phyloP scores from a whole-genome alignment of 2,888 invertebrate species.

The Eretmocerus hayati region DNA sequence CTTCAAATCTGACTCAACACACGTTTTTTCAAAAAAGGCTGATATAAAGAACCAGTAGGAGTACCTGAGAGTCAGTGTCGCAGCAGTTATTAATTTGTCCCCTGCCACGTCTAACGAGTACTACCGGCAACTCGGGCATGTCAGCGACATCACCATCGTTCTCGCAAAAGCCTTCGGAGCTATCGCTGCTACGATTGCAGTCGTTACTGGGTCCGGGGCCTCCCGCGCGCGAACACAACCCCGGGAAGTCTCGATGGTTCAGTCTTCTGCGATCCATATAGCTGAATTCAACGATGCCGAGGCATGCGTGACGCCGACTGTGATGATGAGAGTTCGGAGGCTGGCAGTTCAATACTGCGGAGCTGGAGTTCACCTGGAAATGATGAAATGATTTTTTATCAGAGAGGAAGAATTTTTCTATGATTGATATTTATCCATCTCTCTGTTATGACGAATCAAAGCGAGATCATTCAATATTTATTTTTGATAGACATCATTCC shows the following conservation, averaged over 20 bases:
- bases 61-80: constrained; percentile 44
- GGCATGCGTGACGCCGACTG: constrained; percentile 40
- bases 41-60: neutral
- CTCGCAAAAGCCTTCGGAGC: constrained; percentile 95
- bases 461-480: too few species aligned
- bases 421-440: too few species aligned
- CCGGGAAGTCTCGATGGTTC: constrained; percentile 41
- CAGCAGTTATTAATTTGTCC: constrained; percentile 45
- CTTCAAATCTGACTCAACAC: too few species aligned
- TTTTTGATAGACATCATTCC: too few species aligned
- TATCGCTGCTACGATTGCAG: constrained; percentile 86
- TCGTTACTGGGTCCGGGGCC: constrained; percentile 48
- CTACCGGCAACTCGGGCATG: constrained; percentile 44
- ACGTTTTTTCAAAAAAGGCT: too few species aligned
- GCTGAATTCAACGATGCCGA: constrained; percentile 48
- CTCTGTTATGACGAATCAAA: too few species aligned
- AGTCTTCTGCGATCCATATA: constrained; percentile 41
- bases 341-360: constrained; percentile 76
- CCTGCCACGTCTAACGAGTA: constrained; percentile 53
- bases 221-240: constrained; percentile 35
- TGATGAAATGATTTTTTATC: too few species aligned
- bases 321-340: constrained; percentile 47
- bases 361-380: constrained; percentile 78
- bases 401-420: neutral
- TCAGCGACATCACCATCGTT: constrained; percentile 73